A percentile compares a stretch with the other conserved stretches of the same genome.
These are phyloP conservation scores for Apogon hyalosoma DNA, from an alignment of 2,797 vertebrate genomes.

Conservation along the genomic window DNA sequence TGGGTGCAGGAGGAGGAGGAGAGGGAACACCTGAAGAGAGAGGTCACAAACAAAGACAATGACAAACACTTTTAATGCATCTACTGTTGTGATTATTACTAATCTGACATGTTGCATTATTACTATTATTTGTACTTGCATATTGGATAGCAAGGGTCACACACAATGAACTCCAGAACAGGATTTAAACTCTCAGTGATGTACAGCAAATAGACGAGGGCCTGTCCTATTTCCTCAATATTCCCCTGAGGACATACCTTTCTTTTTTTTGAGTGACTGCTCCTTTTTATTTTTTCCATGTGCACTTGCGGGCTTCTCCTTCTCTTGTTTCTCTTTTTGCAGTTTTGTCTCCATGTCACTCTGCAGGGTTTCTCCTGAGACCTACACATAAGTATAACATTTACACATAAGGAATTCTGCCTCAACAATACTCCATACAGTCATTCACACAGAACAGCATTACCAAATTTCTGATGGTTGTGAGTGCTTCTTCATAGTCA, in stretches of 20 bases:
- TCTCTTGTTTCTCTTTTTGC: slow-evolving; percentile 65
- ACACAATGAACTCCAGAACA: no score
- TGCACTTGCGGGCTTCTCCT: slow-evolving; percentile 38
- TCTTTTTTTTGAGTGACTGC: slow-evolving; percentile 72
- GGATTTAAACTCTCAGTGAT: not conserved
- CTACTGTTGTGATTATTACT: no score
- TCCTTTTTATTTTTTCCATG: slow-evolving; percentile 70
- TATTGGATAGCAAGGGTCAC: no score
- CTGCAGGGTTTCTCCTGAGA: slow-evolving; percentile 58
- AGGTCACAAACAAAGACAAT: slow-evolving; percentile 8
- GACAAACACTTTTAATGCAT: not conserved
- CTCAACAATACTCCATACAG: not conserved
- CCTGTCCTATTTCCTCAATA: not conserved
- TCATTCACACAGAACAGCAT: slow-evolving; percentile 7
- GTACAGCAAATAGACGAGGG: not conserved
- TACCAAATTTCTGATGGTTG: slow-evolving; percentile 85
- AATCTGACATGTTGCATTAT: no score
- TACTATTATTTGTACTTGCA: no score
- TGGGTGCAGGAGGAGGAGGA: slow-evolving; percentile 25
- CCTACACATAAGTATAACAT: slow-evolving; percentile 35
- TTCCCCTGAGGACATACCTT: slow-evolving; percentile 76
- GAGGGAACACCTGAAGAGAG: slow-evolving; percentile 42
- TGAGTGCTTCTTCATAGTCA: slow-evolving; percentile 82
- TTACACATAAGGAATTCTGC: not conserved
- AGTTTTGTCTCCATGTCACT: slow-evolving; percentile 79